Conservation (phyloP, 2,888 invertebrate genomes). For the Noctua fimbriata region DNA sequence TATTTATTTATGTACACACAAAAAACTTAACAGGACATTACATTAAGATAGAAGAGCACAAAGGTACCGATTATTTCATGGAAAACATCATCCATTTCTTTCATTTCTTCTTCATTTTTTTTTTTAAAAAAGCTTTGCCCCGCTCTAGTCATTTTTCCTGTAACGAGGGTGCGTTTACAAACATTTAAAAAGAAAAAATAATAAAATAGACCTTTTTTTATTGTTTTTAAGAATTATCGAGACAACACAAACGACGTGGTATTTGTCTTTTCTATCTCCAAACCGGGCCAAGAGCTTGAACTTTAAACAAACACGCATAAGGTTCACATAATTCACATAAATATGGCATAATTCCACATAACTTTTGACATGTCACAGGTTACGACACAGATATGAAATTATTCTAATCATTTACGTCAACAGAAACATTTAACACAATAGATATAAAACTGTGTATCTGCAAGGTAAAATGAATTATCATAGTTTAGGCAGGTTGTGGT, state of each 20-base stretch:
- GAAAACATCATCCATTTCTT: no score
- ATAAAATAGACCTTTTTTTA: no score
- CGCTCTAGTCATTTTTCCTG: no score
- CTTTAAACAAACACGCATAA: slow-evolving; percentile 36
- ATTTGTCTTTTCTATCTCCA: slow-evolving; percentile 39
- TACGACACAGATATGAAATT: slow-evolving; percentile 40
- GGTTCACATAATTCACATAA: slow-evolving; percentile 62
- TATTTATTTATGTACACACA: no score
- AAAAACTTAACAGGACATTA: no score
- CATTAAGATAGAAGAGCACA: no score
- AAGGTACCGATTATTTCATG: no score
- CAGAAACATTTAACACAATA: slow-evolving; percentile 35
- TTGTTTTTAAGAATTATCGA: neutral
- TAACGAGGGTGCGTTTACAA: no score
- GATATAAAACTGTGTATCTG: slow-evolving; percentile 31
- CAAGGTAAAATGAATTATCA: slow-evolving; percentile 66
- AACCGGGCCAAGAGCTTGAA: slow-evolving; percentile 31
- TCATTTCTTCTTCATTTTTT: no score
- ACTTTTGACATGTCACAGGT: slow-evolving; percentile 61
- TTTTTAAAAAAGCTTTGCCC: no score
- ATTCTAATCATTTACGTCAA: slow-evolving; percentile 49
- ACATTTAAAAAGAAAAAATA: no score
- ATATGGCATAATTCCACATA: slow-evolving; percentile 66
- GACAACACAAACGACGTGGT: slow-evolving; percentile 5
- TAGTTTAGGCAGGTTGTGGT: slow-evolving; percentile 39